Evolutionary conservation across 2,888 invertebrate species (phyloP).

Genomic region (Clanis bilineata): DNA sequence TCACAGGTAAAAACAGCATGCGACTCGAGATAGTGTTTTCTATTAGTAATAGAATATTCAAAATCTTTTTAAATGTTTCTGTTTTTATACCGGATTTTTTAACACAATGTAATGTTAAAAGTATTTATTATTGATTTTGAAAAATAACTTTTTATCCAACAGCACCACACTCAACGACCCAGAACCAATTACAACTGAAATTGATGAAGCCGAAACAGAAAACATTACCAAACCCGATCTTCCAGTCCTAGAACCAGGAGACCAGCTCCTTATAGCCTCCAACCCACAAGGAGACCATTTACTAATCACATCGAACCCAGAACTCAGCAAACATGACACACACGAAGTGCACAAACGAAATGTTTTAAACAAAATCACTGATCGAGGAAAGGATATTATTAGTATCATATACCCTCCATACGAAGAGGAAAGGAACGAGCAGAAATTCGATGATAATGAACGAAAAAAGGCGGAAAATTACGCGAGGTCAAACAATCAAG

Average conservation of each 20-base stretch:
- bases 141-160: conserved; percentile 23
- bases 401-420: conserved; percentile 72
- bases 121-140: too few relatives aligned
- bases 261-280: conserved; percentile 82
- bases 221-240: conserved; percentile 51
- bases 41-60: too few relatives aligned
- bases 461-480: conserved; percentile 75
- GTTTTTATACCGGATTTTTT: too few relatives aligned
- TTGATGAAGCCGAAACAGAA: conserved; percentile 36
- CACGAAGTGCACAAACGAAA: conserved; percentile 64
- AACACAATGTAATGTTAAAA: too few relatives aligned
- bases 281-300: conserved; percentile 15
- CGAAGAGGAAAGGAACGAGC: conserved; percentile 68
- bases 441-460: conserved; percentile 71
- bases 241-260: conserved; percentile 84
- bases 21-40: too few relatives aligned
- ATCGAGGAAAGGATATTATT: conserved; percentile 72
- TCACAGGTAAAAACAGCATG: too few relatives aligned
- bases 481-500: conserved; percentile 66
- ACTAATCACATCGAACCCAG: conserved; percentile 17
- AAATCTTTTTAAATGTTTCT: too few relatives aligned
- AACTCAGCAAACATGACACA: conserved; percentile 41
- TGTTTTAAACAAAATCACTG: conserved; percentile 70
- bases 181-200: conserved; percentile 22
- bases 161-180: conserved; percentile 38